A percentile compares a stretch with the other conserved stretches of the same genome.
Evolutionary conservation across 2,113 vertebrate genomes (phyloP).

Genomic region (Rhagologus leucostigma): DNA sequence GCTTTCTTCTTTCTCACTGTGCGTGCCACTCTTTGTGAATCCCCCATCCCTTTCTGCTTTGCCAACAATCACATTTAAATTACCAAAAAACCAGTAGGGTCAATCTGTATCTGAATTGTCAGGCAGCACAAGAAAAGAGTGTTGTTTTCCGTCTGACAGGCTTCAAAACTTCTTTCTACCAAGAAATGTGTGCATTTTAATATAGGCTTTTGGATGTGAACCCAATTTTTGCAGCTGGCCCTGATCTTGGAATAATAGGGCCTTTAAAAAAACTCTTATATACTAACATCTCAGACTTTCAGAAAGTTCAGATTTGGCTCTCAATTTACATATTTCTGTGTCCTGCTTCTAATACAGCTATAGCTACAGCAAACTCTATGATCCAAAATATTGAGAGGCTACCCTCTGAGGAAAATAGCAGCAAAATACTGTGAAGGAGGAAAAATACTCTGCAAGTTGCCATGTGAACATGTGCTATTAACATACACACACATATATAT

Average conservation of each 20-base stretch:
- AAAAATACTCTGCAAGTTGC: neutral
- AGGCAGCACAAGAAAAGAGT: slow-evolving; percentile 53
- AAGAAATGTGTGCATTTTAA: slow-evolving; percentile 66
- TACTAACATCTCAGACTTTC: neutral
- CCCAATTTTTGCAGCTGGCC: slow-evolving; percentile 18
- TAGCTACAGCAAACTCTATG: neutral
- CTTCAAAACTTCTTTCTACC: slow-evolving; percentile 64
- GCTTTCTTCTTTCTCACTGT: slow-evolving; percentile 42
- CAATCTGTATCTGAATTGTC: slow-evolving; percentile 58
- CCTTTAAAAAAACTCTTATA: neutral
- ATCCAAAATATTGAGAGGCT: neutral
- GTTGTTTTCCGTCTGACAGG: slow-evolving; percentile 57
- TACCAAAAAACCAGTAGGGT: slow-evolving; percentile 48
- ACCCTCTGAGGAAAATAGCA: neutral
- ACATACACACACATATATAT: fast-evolving
- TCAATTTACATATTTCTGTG: neutral
- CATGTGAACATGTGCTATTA: neutral
- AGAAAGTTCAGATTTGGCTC: neutral
- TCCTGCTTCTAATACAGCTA: neutral
- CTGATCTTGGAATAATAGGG: slow-evolving; percentile 13
- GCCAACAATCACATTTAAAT: slow-evolving; percentile 68
- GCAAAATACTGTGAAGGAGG: neutral
- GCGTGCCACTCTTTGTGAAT: slow-evolving; percentile 2
- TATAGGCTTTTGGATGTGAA: slow-evolving; percentile 12
- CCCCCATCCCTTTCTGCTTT: slow-evolving; percentile 29